A percentile compares a stretch with the other conserved stretches of the same genome.
Evolutionary conservation across 2,888 invertebrate genomes (phyloP).

Genomic region (Aphidoletes aphidimyza): DNA sequence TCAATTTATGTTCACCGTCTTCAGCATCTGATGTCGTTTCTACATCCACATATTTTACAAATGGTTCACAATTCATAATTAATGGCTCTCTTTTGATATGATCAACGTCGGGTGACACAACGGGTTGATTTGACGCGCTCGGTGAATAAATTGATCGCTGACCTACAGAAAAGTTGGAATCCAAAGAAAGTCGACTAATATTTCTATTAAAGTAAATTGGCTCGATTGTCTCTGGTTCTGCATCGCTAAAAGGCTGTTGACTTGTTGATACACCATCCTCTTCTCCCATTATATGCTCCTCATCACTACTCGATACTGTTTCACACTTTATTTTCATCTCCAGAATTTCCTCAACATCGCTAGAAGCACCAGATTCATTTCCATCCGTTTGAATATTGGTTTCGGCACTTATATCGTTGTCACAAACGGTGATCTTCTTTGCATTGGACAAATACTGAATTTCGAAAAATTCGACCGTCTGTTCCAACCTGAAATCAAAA

Average conservation of each 20-base stretch:
- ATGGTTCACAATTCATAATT: too few species aligned
- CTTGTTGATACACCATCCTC: background rate
- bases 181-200: background rate
- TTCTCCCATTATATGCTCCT: background rate
- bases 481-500: background rate
- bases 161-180: background rate
- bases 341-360: background rate
- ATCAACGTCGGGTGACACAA: background rate
- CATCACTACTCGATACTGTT: background rate
- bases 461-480: background rate
- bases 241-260: background rate
- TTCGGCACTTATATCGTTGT: background rate
- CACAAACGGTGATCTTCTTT: background rate
- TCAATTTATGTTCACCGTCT: too few species aligned
- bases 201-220: background rate
- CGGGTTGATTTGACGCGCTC: slow-evolving; percentile 6
- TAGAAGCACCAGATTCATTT: background rate
- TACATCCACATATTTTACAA: too few species aligned
- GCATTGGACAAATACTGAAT: background rate
- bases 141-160: background rate
- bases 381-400: too few species aligned
- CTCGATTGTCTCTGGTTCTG: background rate
- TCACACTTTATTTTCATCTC: background rate
- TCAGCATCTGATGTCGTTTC: too few species aligned
- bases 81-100: background rate